Base-by-base conservation (phyloP, 2,113 vertebrate species). In the Caretta caretta region DNA sequence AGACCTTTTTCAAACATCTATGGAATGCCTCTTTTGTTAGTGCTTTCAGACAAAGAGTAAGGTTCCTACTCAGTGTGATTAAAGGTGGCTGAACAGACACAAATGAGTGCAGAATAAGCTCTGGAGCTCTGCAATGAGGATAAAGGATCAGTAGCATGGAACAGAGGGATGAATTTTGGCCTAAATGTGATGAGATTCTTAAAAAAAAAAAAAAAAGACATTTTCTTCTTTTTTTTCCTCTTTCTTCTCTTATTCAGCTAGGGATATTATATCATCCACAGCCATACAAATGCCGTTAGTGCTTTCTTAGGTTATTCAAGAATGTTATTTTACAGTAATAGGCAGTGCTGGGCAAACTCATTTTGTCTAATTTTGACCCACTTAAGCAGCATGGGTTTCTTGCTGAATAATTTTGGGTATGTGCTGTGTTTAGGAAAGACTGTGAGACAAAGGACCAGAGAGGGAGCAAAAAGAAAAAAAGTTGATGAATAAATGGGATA, bases 91-190 rank as follows among this genome's bases (percentile, higher is more conserved):
- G 72, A 76, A 20, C 69, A 92, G 88, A 81, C 6, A 49, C 82
- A 65, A 51, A 90, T 27, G 88, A 94, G 88, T 17, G 17, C 14
- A 88, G 84, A 48, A 86, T 93, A 85, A 79, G 79, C 88, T 92
- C n/a, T 27, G 53, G 24, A 56, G 8, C 83, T 97, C 78, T 80
- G 3, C 35, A 84, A 29, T 53, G 14, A 65, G 93, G 8, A 24
- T 92, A 84, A 90, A 13, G 80, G 80, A 13, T 8, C 9, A 35
- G 38, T 78, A 93, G 1, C 5, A 90, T 62, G 56, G 87, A 92
- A 89, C 42, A 8, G 75, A 94, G 79, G 9, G 75, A 8, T 72
- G 38, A 42, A 22, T 31, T 83, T 78, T 78, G 72, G 42, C 10
- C 42, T 76, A 46, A 76, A 46, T 25, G 22, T 88, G 65, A 83